phyloP scores from a whole-genome alignment of 1,140 invertebrate genomes.

The Calliphora vicina region DNA sequence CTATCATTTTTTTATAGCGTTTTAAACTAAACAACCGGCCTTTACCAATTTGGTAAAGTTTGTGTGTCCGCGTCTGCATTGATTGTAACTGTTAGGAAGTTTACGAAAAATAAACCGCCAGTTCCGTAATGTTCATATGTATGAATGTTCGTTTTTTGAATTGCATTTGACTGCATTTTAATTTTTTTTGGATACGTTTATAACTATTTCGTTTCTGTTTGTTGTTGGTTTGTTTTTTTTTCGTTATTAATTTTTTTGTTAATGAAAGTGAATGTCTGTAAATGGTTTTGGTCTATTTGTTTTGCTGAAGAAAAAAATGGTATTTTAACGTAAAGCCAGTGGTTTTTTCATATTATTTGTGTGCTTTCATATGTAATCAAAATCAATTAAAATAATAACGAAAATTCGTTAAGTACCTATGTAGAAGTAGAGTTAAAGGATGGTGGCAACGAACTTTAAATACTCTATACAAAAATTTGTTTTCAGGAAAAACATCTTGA shows the following conservation, averaged over 20 bases:
- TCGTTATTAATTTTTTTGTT: neutral
- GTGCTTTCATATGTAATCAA: neutral
- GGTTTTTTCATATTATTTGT: neutral
- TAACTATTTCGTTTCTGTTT: neutral
- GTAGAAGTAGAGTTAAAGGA: too few species aligned
- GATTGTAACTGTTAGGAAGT: neutral
- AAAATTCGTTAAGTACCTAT: too few species aligned
- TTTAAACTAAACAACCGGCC: neutral
- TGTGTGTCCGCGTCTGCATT: neutral
- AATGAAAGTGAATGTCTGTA: slow-evolving; percentile 13
- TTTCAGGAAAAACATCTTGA: too few species aligned
- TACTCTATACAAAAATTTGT: neutral
- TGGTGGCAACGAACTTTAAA: neutral
- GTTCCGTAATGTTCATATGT: slow-evolving; percentile 12
- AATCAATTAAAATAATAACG: neutral
- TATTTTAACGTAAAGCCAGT: neutral
- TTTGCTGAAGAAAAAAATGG: neutral
- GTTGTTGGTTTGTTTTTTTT: too few species aligned
- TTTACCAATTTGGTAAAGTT: neutral
- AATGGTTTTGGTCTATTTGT: neutral
- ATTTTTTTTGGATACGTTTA: neutral
- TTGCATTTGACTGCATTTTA: slow-evolving; percentile 1
- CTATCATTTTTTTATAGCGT: too few species aligned
- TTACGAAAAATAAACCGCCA: neutral
- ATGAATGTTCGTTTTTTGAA: neutral